Base-by-base conservation (phyloP, 2,888 invertebrate genomes). In the Heteromurus nitidus region DNA sequence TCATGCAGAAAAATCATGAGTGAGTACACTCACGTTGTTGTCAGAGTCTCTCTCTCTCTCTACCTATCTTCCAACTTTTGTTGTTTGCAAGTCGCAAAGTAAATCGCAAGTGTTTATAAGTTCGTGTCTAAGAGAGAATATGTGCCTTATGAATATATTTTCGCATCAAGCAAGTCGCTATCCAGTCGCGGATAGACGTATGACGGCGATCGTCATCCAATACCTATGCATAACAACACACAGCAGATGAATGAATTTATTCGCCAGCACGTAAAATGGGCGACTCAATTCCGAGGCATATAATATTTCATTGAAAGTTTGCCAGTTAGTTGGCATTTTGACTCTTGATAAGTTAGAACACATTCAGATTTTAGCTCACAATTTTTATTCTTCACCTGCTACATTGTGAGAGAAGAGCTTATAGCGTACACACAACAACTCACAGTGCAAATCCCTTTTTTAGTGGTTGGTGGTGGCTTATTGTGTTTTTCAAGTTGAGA, bases 241-340 rank as follows among this genome's bases (percentile, higher is more conserved):
- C 22, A 7, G 18, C 58, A 82, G 74, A 81, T 81, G 72, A 79
- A 80, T 72, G 80, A 82, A 84, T 84, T 84, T 82, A 84, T 84
- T 84, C 84, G 62, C 70, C 80, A 82, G 42, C 84, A 84, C 84
- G 84, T 82, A 80, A 67, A 73, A 60, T 65, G 69, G 72, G 60
- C 50, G 72, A 82, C 60, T 82, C 72, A 53, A 65, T 68, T 69
- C 74, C 7, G 50, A 18, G 3, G 18, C 50, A n/a, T 62, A 62
- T 42, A 42, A 72, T 65, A 65, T 65, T 64, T 22, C 24, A 76
- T 62, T 74, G 42, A 50, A 64, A 69, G 76, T 44, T 47, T 73
- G 72, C 62, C 50, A 31, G 58, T 76, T 70, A 70, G 64, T 64
- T 67, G 79, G 44, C 55, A 58, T 80, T 64, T 80, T 80, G 80